Percentiles rank a stretch among this genome's conserved stretches.
Conservation (phyloP, 2,888 invertebrate genomes). For the Agapostemon virescens region DNA sequence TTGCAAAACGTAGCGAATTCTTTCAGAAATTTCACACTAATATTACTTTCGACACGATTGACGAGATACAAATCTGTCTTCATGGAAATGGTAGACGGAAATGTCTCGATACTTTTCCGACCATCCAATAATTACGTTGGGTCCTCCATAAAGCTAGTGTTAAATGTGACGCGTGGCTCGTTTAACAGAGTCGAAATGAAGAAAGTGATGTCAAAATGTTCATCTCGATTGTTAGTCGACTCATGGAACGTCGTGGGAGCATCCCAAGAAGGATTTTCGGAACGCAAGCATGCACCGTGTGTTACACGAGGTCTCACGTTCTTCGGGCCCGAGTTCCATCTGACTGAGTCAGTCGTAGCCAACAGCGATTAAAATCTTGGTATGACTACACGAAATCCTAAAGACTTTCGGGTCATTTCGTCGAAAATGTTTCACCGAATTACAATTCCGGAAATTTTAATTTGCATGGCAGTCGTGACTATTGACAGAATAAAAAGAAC, state of each 20-base stretch:
- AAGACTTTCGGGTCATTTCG: constrained; percentile 8
- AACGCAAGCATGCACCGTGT: constrained; percentile 28
- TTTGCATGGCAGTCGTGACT: background rate
- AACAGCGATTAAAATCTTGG: constrained; percentile 63
- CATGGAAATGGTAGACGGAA: too few species aligned
- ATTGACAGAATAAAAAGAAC: background rate
- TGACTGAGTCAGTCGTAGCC: constrained; percentile 71
- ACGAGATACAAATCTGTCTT: too few species aligned
- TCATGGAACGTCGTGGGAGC: background rate
- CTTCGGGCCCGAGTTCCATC: constrained; percentile 66
- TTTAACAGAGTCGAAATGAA: background rate
- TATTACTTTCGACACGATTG: too few species aligned
- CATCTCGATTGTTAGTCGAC: constrained; percentile 20
- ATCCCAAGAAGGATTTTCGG: constrained; percentile 39
- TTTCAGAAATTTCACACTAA: too few species aligned
- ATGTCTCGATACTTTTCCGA: too few species aligned
- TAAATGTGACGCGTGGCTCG: background rate
- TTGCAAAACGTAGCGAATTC: too few species aligned
- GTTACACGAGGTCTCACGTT: constrained; percentile 57
- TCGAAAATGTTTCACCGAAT: constrained; percentile 14
- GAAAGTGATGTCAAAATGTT: background rate
- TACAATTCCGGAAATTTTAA: background rate
- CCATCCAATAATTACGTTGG: too few species aligned
- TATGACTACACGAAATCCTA: constrained; percentile 54
- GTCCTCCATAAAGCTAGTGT: too few species aligned